phyloP scores from a whole-genome alignment of 2,797 vertebrate species.

The Pseudochromis fuscus region DNA sequence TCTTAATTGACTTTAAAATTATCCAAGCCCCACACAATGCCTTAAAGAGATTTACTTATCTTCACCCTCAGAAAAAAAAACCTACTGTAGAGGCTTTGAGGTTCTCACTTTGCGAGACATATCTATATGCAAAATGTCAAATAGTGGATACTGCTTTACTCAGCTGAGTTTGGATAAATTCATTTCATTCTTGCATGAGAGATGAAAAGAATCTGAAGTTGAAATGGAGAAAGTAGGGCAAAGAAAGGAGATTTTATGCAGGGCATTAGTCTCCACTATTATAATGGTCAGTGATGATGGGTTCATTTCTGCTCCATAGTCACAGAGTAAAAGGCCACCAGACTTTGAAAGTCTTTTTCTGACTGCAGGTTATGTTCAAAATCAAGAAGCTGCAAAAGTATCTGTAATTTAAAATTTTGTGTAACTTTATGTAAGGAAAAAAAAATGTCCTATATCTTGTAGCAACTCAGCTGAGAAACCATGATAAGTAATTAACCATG shows the following conservation, averaged over 20 bases:
- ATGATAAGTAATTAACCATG: too few relatives aligned
- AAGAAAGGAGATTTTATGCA: conserved; percentile 48
- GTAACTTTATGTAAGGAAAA: too few relatives aligned
- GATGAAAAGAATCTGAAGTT: conserved; percentile 46
- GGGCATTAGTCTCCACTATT: conserved; percentile 49
- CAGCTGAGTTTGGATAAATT: conserved; percentile 35
- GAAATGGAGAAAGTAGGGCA: conserved; percentile 56
- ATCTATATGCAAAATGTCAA: conserved; percentile 38
- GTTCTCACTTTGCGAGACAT: conserved; percentile 31
- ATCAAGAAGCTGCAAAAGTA: conserved; percentile 4
- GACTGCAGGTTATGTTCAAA: conserved; percentile 5
- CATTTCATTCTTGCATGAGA: conserved; percentile 27
- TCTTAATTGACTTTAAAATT: conserved; percentile 30
- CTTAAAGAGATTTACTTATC: conserved; percentile 29
- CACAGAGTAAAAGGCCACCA: conserved; percentile 23
- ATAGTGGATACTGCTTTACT: conserved; percentile 17
- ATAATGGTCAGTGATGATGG: conserved; percentile 58
- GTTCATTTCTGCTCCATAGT: conserved; percentile 47
- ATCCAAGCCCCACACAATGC: conserved; percentile 9
- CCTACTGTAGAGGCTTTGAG: conserved; percentile 9
- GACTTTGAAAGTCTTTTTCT: conserved; percentile 12
- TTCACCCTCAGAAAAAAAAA: conserved; percentile 12
- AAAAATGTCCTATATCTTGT: too few relatives aligned
- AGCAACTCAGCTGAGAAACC: too few relatives aligned
- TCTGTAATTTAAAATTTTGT: too few relatives aligned